Conservation (phyloP, 2,888 invertebrate species). For the Agrilus mali region DNA sequence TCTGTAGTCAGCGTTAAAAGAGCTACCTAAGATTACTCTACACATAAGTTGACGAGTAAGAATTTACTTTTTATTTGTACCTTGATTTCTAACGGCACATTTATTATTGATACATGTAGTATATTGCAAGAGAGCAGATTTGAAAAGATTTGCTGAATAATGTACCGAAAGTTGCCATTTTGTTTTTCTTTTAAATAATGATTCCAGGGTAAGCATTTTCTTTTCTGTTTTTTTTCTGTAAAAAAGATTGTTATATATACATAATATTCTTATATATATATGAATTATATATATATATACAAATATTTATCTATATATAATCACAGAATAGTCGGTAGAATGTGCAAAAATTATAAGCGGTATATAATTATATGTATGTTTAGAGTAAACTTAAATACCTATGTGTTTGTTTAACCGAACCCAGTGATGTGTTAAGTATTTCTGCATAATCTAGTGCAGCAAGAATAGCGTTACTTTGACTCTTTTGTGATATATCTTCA, state of each 20-base stretch:
- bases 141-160: background rate
- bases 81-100: constrained; percentile 2
- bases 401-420: constrained; percentile 15
- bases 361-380: constrained; percentile 12
- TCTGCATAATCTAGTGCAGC: constrained; percentile 25
- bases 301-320: constrained; percentile 6
- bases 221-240: background rate
- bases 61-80: constrained; percentile 2
- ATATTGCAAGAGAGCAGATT: background rate
- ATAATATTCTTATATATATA: background rate
- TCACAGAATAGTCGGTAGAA: constrained; percentile 13
- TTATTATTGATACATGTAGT: constrained; percentile 2
- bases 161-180: background rate
- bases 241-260: background rate
- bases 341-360: constrained; percentile 13
- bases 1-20: too few species aligned
- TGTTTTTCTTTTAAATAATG: background rate
- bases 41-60: background rate
- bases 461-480: constrained; percentile 20
- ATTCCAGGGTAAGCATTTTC: background rate
- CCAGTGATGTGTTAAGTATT: constrained; percentile 35
- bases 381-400: constrained; percentile 11
- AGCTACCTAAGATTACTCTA: background rate
- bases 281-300: constrained; percentile 1
- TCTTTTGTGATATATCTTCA: constrained; percentile 29